Base-by-base conservation (phyloP, 2,888 invertebrate species). In the Phyllotreta striolata region DNA sequence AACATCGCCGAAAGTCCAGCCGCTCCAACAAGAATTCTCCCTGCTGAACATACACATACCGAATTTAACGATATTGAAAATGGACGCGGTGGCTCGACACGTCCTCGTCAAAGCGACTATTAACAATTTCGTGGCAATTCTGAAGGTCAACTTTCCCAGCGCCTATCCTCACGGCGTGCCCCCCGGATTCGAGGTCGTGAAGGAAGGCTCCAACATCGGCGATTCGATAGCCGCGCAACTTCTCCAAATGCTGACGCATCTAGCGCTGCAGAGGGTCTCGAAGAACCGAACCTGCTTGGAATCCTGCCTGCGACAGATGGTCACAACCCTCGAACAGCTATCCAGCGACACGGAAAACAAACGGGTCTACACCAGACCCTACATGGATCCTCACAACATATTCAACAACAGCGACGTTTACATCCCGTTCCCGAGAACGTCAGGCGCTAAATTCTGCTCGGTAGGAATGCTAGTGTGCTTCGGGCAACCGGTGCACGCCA, bases 391-490 rank as follows among this genome's bases (percentile, higher is more conserved):
- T 14, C 59, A 70, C 39, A 74, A 72, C 63, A 73, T 80, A 4
- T 81, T 82, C 65, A 80, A 82, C 40, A 83, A 80, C 67, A 84
- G 84, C 66, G 93, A 93, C 76, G 89, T 92, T 6, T 93, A 92
- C 77, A 92, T 98, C 71, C 97, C 97, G 0, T 98, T 96, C 81
- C 97, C 97, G 0, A 85, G 95, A 58, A 97, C 96, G 0, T 95
- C 95, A 7, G 96, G 96, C 0, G 96, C 95, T 0, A 90, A 92
- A 74, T 98, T 97, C 85, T 95, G 93, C 81, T 91, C 92, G 34
- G 91, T 92, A 14, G 93, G 93, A 74, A 87, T 89, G 60, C 82
- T 98, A 62, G 95, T 95, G 0, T 92, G 92, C 70, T 97, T 97
- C 82, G 91, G 91, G 55, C 52, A 93, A 55, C 89, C 91, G 0